These are phyloP conservation scores for Mantis religiosa DNA, from an alignment of 2,888 invertebrate species.

Conservation along the genomic window DNA sequence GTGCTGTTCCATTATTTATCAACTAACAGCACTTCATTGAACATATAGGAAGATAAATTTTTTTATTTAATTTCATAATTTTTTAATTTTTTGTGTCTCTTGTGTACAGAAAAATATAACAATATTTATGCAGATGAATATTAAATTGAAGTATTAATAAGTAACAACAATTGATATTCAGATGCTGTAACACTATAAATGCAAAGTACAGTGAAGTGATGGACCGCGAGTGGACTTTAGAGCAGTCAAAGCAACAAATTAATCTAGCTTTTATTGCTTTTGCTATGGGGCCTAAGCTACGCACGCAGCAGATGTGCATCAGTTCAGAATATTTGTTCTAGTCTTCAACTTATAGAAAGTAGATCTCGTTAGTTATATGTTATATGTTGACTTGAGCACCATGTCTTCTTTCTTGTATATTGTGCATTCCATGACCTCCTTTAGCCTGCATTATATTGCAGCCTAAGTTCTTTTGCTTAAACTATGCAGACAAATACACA, in stretches of 20 bases:
- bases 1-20: neutral
- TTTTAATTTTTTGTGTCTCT: neutral
- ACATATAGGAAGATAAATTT: neutral
- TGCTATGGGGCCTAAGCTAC: neutral
- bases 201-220: neutral
- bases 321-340: neutral
- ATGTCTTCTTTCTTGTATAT: neutral
- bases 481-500: neutral
- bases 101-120: neutral
- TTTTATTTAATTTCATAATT: neutral
- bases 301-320: neutral
- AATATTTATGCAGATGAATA: neutral
- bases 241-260: neutral
- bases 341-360: neutral
- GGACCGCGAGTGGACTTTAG: neutral
- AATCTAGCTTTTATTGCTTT: neutral
- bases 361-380: constrained; percentile 6
- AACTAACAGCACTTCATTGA: neutral
- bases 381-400: neutral
- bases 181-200: neutral
- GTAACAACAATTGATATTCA: neutral
- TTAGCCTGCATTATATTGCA: neutral
- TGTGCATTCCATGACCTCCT: neutral
- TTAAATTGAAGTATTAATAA: neutral
- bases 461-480: neutral